These are phyloP conservation scores for Aurelia sp. DNA, from an alignment of 30 jellyfish, hydroid and myxozoan genomes.

Conservation along the genomic window DNA sequence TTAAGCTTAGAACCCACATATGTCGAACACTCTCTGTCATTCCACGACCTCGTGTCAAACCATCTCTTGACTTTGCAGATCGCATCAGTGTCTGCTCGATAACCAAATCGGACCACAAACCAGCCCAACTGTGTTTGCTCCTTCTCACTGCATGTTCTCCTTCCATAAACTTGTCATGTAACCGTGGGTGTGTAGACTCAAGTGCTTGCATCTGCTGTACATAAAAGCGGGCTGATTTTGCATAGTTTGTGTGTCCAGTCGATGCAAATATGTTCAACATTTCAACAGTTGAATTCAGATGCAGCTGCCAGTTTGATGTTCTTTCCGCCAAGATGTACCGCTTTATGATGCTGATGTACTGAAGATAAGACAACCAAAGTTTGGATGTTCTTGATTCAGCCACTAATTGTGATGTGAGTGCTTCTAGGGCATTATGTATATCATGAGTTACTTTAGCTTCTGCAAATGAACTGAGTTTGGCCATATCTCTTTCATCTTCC, in stretches of 20 bases:
- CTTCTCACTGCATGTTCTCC: constrained; percentile 73
- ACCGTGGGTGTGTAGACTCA: constrained; percentile 38
- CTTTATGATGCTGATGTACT: constrained; percentile 55
- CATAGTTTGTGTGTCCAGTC: constrained; percentile 75
- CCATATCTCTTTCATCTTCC: too few species aligned
- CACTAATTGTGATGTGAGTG: neutral
- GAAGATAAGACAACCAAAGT: constrained; percentile 62
- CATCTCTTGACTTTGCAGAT: constrained; percentile 57
- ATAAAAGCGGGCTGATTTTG: constrained; percentile 62
- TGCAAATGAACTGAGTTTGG: too few species aligned
- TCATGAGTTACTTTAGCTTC: too few species aligned
- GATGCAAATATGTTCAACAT: constrained; percentile 85
- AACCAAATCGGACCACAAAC: constrained; percentile 76
- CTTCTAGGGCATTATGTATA: too few species aligned
- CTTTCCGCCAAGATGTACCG: constrained; percentile 75
- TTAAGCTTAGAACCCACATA: constrained; percentile 46
- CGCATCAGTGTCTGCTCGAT: constrained; percentile 69
- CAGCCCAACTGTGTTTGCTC: constrained; percentile 66
- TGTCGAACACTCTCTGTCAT: constrained; percentile 33
- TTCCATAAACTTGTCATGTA: constrained; percentile 54
- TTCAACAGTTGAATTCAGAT: constrained; percentile 40
- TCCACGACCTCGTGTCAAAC: constrained; percentile 76
- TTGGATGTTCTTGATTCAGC: constrained; percentile 61
- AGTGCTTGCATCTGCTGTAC: constrained; percentile 53
- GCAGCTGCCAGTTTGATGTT: constrained; percentile 76